Percentiles rank a stretch among this genome's conserved stretches.
These are phyloP conservation scores for Syncerus caffer DNA, from an alignment of 2,797 vertebrate genomes.

Conservation along the genomic window DNA sequence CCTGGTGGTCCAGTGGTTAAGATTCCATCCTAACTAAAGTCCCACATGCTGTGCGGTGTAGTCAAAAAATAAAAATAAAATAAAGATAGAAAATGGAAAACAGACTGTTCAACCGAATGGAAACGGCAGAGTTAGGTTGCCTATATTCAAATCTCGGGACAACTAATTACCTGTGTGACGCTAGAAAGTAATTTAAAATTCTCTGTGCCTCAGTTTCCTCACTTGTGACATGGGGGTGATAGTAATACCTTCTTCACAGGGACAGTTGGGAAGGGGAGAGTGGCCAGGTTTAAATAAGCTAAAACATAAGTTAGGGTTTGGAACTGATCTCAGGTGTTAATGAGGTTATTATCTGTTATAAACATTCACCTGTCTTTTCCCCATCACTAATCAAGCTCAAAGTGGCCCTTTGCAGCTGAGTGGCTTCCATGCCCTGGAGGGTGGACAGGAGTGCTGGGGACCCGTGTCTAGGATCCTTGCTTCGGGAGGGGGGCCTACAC, in stretches of 20 bases:
- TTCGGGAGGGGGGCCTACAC: neutral
- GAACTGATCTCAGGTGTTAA: neutral
- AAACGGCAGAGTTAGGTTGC: neutral
- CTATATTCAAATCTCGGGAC: neutral
- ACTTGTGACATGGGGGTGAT: neutral
- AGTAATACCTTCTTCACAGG: neutral
- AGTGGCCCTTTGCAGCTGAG: neutral
- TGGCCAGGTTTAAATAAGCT: neutral
- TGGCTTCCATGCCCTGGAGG: neutral
- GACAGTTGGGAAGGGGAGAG: neutral
- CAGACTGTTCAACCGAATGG: neutral
- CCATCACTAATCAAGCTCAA: neutral
- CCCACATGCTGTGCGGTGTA: neutral
- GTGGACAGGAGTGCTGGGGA: neutral
- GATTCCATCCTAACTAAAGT: neutral
- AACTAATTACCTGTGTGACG: neutral
- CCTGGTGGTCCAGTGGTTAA: neutral
- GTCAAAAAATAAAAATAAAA: neutral
- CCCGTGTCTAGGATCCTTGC: neutral
- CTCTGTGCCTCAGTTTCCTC: neutral
- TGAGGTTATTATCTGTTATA: neutral
- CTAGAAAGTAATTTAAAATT: neutral
- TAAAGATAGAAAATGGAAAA: neutral
- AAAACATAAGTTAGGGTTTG: neutral
- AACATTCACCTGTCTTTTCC: neutral